These are phyloP conservation scores for Austrofundulus limnaeus DNA, from an alignment of 2,113 vertebrate genomes.

Conservation along the genomic window DNA sequence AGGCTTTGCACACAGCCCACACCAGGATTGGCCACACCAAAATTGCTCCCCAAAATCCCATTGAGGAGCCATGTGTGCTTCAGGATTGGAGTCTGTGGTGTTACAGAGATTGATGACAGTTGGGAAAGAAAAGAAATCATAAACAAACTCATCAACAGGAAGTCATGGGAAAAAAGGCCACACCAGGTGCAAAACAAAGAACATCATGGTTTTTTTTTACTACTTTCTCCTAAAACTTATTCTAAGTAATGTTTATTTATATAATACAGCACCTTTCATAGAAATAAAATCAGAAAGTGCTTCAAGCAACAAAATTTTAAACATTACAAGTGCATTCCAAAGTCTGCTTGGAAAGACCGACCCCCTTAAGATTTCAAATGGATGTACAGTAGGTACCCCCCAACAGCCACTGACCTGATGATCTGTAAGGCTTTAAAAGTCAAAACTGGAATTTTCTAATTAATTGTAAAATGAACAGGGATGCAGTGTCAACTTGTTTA, in stretches of 20 bases:
- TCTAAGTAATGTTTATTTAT: background rate
- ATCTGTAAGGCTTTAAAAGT: too few relatives aligned
- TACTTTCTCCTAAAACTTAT: background rate
- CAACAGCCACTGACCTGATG: too few relatives aligned
- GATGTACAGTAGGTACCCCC: too few relatives aligned
- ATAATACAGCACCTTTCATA: too few relatives aligned
- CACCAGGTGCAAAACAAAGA: slow-evolving; percentile 4
- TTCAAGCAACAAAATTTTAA: too few relatives aligned
- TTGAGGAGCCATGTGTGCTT: slow-evolving; percentile 41
- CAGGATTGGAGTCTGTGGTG: slow-evolving; percentile 56
- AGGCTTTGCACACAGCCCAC: slow-evolving; percentile 26
- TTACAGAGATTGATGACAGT: slow-evolving; percentile 56
- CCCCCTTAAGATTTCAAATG: too few relatives aligned
- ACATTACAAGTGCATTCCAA: too few relatives aligned
- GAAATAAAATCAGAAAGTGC: too few relatives aligned
- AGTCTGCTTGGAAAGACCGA: too few relatives aligned
- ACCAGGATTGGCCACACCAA: slow-evolving; percentile 35
- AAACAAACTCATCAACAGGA: background rate
- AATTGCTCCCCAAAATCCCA: slow-evolving; percentile 67
- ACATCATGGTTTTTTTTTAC: slow-evolving; percentile 1
- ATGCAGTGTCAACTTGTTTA: too few relatives aligned
- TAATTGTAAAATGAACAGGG: too few relatives aligned
- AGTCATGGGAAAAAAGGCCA: slow-evolving; percentile 31
- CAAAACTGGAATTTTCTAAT: too few relatives aligned
- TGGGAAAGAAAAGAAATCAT: slow-evolving; percentile 48